Base-by-base conservation (phyloP, 2,113 vertebrate genomes). In the Mustela lutreola region DNA sequence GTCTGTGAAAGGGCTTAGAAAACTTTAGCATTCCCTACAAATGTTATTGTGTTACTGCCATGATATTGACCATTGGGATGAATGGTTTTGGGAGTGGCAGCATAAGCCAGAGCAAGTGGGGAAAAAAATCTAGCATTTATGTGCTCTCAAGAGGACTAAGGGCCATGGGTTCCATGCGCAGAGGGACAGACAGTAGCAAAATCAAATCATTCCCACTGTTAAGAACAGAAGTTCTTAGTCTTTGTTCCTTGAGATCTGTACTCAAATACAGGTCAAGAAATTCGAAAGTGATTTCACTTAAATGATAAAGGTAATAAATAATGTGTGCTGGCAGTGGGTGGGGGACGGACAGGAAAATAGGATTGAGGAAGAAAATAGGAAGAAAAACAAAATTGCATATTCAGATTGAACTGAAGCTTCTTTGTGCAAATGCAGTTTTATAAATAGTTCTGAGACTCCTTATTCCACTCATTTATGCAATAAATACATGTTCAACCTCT, bases 231-330 rank as follows among this genome's bases (percentile, higher is more conserved):
- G 16, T 7, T 78, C 19, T 33, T 6, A 45, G 1, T 63, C 84
- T 50, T 79, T 73, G 39, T 79, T 65, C 15, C 50, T 76, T 42
- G 75, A 39, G 50, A 70, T 18, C 39, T 81, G 31, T 39, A 63
- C 79, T 89, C 63, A 84, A 80, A 88, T 76, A 71, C 18, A 86
- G 65, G 65, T 26, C 28, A 78, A 71, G n/a, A 24, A 28, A 70
- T 70, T 76, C 82, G 9, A 18, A 73, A 89, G 33, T 67, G 67
- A 94, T 76, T 85, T 75, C 10, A 31, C n/a, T 79, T 31, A 62
- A 62, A 53, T 81, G 26, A 79, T 83, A 21, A 67, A 60, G 22
- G 36, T 60, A 18, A 58, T 45, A 60, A 92, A 71, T 56, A 70
- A 58, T 26, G 4, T 76, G 3, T 70, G 24, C 7, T 4, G 28